Evolutionary conservation across 2,888 invertebrate species (phyloP).

Genomic region (Pimpla rufipes): DNA sequence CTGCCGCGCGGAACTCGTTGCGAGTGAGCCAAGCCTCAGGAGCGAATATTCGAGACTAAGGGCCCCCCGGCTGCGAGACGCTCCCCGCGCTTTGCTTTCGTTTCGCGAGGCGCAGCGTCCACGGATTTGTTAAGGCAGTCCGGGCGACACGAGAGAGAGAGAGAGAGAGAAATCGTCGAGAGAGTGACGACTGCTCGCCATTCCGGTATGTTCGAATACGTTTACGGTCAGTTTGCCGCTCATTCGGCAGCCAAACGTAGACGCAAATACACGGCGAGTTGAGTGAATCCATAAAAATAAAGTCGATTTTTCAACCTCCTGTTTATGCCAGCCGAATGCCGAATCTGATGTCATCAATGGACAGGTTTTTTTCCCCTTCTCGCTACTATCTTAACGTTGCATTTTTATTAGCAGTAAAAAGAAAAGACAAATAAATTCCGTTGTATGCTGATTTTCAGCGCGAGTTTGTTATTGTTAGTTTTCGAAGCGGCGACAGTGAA

Average conservation of each 20-base stretch:
- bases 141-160: no score
- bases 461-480: constrained; percentile 1
- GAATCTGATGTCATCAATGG: no score
- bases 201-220: no score
- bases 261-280: no score
- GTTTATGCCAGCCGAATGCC: no score
- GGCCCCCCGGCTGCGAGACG: constrained; percentile 44
- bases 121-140: constrained; percentile 1
- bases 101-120: neutral
- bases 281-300: no score
- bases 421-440: neutral
- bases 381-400: neutral
- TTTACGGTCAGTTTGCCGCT: no score
- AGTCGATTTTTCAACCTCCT: no score
- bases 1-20: constrained; percentile 58
- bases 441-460: constrained; percentile 51
- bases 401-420: neutral
- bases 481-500: constrained; percentile 62
- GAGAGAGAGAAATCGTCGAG: no score
- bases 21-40: constrained; percentile 55
- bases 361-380: neutral
- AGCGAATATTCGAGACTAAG: constrained; percentile 28
- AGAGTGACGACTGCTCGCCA: no score
- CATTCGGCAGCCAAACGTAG: no score
- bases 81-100: constrained; percentile 6